These are phyloP conservation scores for Cardiocondyla obscurior DNA, from an alignment of 1,140 invertebrate genomes.

Conservation along the genomic window DNA sequence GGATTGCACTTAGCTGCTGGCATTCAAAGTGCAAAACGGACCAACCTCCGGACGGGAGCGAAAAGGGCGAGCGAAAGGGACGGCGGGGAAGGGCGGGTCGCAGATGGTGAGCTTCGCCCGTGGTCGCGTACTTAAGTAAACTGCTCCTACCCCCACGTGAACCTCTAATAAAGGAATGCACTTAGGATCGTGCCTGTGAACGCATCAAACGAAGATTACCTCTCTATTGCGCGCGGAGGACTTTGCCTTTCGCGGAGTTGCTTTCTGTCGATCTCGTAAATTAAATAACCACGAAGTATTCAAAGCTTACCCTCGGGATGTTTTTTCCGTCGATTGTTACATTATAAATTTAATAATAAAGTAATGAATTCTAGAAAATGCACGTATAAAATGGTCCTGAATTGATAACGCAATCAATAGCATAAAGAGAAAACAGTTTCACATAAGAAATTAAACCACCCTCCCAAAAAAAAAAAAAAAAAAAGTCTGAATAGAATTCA, in stretches of 20 bases:
- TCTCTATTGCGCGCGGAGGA: conserved; percentile 25
- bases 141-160: conserved; percentile 47
- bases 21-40: conserved; percentile 69
- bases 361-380: neutral
- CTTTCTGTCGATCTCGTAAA: conserved; percentile 3
- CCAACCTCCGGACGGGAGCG: neutral
- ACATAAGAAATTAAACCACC: neutral
- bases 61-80: conserved; percentile 27
- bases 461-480: too few species aligned
- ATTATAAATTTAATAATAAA: conserved; percentile 23
- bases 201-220: conserved; percentile 52
- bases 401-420: neutral
- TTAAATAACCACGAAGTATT: conserved; percentile 21
- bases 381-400: too few species aligned
- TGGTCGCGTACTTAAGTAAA: conserved; percentile 68
- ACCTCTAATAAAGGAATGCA: conserved; percentile 71
- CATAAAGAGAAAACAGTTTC: neutral
- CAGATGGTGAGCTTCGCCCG: conserved; percentile 31
- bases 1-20: conserved; percentile 66
- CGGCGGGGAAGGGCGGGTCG: neutral
- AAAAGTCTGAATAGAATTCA: too few species aligned
- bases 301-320: neutral
- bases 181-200: conserved; percentile 58
- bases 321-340: neutral
- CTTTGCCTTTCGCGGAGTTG: neutral